Conservation (phyloP, 1,140 invertebrate species). For the Protaetia brevitarsis region DNA sequence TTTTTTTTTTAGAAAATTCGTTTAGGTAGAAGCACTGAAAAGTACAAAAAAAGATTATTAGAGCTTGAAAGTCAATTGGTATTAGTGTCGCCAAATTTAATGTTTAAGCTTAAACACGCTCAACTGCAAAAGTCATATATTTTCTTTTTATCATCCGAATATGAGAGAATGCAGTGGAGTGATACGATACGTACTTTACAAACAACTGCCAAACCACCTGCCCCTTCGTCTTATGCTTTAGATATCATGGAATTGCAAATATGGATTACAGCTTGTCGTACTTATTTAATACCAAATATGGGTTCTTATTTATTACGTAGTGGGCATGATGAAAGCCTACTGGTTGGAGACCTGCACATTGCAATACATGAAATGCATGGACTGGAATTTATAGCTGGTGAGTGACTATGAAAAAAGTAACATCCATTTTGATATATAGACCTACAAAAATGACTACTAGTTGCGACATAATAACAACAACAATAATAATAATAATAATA, state of each 20-base stretch:
- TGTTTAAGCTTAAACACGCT: conserved; percentile 72
- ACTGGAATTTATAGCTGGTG: conserved; percentile 69
- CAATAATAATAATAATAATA: no score
- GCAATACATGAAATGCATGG: conserved; percentile 75
- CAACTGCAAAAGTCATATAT: conserved; percentile 67
- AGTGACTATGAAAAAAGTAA: conserved; percentile 25
- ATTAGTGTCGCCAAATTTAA: conserved; percentile 82
- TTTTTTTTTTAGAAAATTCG: conserved; percentile 55
- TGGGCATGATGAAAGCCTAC: conserved; percentile 74
- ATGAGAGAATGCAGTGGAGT: conserved; percentile 89
- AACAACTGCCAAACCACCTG: conserved; percentile 44
- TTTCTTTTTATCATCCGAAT: conserved; percentile 91
- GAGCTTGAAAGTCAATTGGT: conserved; percentile 87
- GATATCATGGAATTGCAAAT: conserved; percentile 80
- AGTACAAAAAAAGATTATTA: conserved; percentile 82
- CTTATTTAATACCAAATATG: conserved; percentile 83
- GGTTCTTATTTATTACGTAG: conserved; percentile 80
- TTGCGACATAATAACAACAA: no score
- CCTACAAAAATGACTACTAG: no score
- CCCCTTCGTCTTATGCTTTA: conserved; percentile 53
- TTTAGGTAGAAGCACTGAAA: conserved; percentile 70
- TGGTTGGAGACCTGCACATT: conserved; percentile 84
- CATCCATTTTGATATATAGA: no score
- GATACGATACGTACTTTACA: conserved; percentile 84
- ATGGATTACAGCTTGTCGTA: conserved; percentile 84